Evolutionary conservation across 2,888 invertebrate genomes (phyloP), one percentile per base, ranked within the genome.

Genomic region (Drosophila subquinaria): DNA sequence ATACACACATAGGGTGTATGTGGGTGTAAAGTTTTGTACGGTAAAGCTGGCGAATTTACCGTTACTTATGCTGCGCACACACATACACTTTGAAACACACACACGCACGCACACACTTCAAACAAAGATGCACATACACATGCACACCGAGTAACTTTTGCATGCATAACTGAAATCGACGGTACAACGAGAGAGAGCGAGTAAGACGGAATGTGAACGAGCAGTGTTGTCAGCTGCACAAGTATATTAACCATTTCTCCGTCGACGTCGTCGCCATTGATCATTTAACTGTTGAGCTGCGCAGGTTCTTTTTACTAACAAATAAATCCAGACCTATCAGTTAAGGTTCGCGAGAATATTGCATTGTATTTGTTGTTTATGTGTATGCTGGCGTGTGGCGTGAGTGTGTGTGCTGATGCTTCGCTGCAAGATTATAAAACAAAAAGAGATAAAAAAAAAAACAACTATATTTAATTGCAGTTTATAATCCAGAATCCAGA

Each of bases 31-130:
- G 20, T 6, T 27, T 23, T 36, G 59, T 60, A 57, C 36, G 69
- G 72, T 47, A 76, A 63, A 47, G 33, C 27, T 40, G 40, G 8
- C 23, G 3, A 50, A 48, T 65, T 65, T 63, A 55, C 79, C 64
- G 79, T 68, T 79, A 61, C 42, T 55, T 23, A 43, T n/a, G 38
- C 17, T 45, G 23, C 56, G 30, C 59, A 17, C 35, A 35, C 40
- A 30, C 53, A n/a, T 36, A 11, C 35, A 35, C 15, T 2, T 17
- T 1, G 11, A 51, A 20, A 13, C 30, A 36, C 48, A 36, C 65
- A 30, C 45, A 30, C 38, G n/a, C 40, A 35, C 64, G 17, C 50
- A 27, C 38, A 17, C 27, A 30, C 10, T 1, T 5, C 15, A 27
- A 40, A 30, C 38, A 40, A n/a, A 47, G 33, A 35, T 43, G 30